Conservation (phyloP, 2,888 invertebrate genomes). For the Antitype chi region DNA sequence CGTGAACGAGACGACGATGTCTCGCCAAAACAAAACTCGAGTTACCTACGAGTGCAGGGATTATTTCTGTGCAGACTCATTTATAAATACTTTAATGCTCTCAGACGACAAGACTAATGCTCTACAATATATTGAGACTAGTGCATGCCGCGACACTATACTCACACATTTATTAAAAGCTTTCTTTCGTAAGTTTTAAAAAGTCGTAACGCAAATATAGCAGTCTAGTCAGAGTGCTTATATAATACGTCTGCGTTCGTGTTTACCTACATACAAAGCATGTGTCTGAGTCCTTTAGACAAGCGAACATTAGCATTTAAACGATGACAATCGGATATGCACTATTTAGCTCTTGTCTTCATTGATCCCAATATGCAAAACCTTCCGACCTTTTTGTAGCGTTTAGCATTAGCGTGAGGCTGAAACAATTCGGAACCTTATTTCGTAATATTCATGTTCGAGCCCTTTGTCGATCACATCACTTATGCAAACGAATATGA, state of each 20-base stretch:
- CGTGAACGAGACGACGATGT: constrained; percentile 75
- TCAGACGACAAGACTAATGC: constrained; percentile 71
- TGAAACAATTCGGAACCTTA: constrained; percentile 62
- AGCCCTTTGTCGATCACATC: constrained; percentile 77
- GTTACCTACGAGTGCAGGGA: constrained; percentile 70
- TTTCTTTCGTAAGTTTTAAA: constrained; percentile 61
- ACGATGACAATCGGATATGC: constrained; percentile 55
- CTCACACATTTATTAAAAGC: constrained; percentile 69
- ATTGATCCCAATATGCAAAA: constrained; percentile 41
- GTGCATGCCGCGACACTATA: constrained; percentile 67
- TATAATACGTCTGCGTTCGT: constrained; percentile 43
- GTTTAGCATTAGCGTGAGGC: constrained; percentile 42
- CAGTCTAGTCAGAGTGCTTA: constrained; percentile 41
- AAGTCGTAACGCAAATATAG: constrained; percentile 49
- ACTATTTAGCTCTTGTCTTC: constrained; percentile 51
- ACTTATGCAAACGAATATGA: constrained; percentile 82
- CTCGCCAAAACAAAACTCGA: constrained; percentile 85
- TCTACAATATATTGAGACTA: constrained; percentile 67
- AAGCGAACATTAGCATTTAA: constrained; percentile 54
- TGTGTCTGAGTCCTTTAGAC: constrained; percentile 34
- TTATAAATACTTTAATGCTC: constrained; percentile 70
- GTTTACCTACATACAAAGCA: constrained; percentile 39
- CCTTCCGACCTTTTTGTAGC: constrained; percentile 26
- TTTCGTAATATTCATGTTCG: constrained; percentile 64
- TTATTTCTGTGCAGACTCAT: constrained; percentile 70